Evolutionary conservation across 2,113 vertebrate species (phyloP), one percentile per base, ranked within the genome.

Genomic region (Halichoeres trimaculatus): DNA sequence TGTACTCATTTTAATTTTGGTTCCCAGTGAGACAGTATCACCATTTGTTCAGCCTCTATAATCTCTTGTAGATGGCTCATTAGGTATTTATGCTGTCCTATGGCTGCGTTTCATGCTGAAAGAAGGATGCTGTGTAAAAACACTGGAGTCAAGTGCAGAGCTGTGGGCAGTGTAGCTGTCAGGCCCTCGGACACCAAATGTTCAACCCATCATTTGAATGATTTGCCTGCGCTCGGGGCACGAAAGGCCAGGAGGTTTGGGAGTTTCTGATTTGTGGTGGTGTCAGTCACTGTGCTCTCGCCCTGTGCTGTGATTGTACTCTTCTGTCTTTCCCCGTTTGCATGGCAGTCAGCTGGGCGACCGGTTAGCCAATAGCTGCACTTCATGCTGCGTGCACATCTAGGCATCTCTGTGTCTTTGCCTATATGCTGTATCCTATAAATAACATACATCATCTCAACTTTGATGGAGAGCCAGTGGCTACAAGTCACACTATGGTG

Each of bases 301-400:
- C 53, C 12, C 36, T 47, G 72, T 43, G 48, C 36, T 57, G 24
- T 59, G 78, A 69, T 35, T 69, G 50, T 54, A 24, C 69, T 75
- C 45, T 35, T 41, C 56, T 62, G 70, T 78, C 70, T 74, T 36
- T 24, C 45, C 13, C 38, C 45, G 63, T 43, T 80, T 69, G 68
- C 70, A 40, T 36, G 66, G 73, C 76, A 79, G 83, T 91, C 88
- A 84, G 85, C 82, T 85, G 88, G 81, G 70, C 73, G 40, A 2
- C 77, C 72, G 19, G 70, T 16, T n/a, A 78, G 78, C 88, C 86
- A 89, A 83, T 87, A 48, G 79, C 74, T 69, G 70, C 14, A 66
- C 41, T 54, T 38, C 66, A 50, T 58, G 72, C 16, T 59, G 51
- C 52, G 10, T 51, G 70, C 83, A 76, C 68, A 48, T 70, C 67